phyloP scores from a whole-genome alignment of 2,113 vertebrate species.

The Promerops cafer region DNA sequence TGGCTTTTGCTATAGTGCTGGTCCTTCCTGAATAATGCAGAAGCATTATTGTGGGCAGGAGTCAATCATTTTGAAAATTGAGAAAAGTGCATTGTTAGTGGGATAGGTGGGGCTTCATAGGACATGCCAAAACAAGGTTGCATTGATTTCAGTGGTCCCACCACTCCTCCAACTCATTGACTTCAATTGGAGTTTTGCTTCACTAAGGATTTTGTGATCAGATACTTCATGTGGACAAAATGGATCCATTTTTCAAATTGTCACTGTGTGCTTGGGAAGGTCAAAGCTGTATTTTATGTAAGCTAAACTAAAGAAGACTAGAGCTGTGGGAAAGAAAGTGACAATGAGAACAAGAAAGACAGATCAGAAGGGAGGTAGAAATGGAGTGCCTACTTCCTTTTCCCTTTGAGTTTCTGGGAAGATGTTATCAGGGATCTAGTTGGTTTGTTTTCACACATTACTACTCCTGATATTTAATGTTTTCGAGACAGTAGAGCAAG shows the following conservation, averaged over 20 bases:
- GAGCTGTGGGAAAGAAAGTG: background rate
- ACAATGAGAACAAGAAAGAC: background rate
- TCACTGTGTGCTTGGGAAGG: background rate
- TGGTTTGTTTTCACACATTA: background rate
- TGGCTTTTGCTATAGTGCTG: accelerated
- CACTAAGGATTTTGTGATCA: background rate
- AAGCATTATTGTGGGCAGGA: background rate
- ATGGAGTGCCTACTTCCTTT: background rate
- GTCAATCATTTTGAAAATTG: background rate
- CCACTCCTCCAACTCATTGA: background rate
- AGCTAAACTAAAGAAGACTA: background rate
- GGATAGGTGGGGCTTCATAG: background rate
- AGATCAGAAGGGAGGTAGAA: background rate
- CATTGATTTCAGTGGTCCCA: background rate
- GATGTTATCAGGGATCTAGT: background rate
- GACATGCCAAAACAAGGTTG: background rate
- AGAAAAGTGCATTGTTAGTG: background rate
- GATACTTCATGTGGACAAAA: background rate
- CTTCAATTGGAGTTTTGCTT: background rate
- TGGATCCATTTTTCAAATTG: background rate
- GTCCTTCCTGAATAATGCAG: background rate
- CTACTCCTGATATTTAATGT: background rate
- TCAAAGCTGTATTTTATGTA: background rate
- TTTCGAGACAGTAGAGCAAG: background rate
- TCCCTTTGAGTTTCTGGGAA: background rate